A percentile compares a stretch with the other conserved stretches of the same genome.
Conservation (phyloP, 2,888 invertebrate species). For the Prosapia bicincta region DNA sequence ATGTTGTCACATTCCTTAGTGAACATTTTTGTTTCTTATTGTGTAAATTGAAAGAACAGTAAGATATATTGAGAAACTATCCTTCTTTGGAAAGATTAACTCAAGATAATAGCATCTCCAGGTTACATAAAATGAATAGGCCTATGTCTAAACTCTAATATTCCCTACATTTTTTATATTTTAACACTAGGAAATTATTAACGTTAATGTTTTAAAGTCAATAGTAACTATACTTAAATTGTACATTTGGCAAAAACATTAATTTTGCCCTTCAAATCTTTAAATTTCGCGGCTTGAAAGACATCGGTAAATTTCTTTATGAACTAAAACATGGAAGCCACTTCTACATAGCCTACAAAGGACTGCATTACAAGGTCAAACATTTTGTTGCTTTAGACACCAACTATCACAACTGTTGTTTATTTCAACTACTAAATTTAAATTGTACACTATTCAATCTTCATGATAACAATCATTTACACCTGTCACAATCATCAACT, state of each 20-base stretch:
- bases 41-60: no score
- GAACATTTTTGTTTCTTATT: background rate
- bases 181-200: background rate
- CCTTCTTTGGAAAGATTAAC: no score
- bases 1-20: background rate
- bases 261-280: constrained; percentile 12
- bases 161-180: background rate
- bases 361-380: constrained; percentile 27
- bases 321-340: constrained; percentile 29
- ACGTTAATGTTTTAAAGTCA: background rate
- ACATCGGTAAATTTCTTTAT: constrained; percentile 8
- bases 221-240: background rate
- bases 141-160: background rate
- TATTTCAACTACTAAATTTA: background rate
- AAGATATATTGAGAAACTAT: no score
- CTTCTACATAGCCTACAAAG: constrained; percentile 31
- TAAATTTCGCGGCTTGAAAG: constrained; percentile 28
- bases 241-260: background rate
- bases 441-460: background rate
- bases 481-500: background rate
- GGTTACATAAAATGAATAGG: background rate
- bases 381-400: background rate
- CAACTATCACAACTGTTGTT: background rate
- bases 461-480: background rate
- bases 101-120: background rate